Percentiles rank a stretch among this genome's conserved stretches.
Conservation (phyloP, 1,140 invertebrate species). For the Orchestia grillus region DNA sequence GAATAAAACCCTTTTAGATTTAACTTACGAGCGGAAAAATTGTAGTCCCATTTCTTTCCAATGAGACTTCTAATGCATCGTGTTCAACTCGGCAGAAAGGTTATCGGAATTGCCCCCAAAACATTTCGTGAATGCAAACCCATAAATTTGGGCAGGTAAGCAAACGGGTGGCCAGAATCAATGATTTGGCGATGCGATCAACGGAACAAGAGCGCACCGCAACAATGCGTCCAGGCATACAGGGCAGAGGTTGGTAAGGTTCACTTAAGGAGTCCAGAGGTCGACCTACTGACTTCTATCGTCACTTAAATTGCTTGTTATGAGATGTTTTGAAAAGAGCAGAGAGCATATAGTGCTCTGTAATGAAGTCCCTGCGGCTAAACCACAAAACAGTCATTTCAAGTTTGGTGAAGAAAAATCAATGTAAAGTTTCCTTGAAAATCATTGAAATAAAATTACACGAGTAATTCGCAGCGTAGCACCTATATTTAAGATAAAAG, state of each 20-base stretch:
- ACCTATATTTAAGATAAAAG: not conserved
- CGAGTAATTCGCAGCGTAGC: not conserved
- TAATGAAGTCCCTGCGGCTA: not conserved
- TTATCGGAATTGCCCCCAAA: not conserved
- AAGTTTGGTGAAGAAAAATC: not conserved
- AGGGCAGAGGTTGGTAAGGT: not conserved
- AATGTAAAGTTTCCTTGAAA: not conserved
- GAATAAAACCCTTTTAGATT: not conserved
- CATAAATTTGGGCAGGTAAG: not conserved
- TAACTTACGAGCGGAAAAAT: not conserved
- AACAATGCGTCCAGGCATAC: not conserved
- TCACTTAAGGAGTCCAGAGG: not conserved
- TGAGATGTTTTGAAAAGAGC: constrained; percentile 1
- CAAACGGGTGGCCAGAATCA: not conserved
- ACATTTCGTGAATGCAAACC: not conserved
- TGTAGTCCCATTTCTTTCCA: not conserved
- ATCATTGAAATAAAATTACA: not conserved
- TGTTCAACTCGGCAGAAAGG: not conserved
- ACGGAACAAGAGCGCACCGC: not conserved
- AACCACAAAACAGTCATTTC: not conserved
- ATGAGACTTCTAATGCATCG: not conserved
- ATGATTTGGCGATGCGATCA: not conserved
- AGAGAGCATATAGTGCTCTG: not conserved
- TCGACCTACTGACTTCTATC: not conserved
- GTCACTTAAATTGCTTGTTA: not conserved